Conservation (phyloP, 2,888 invertebrate species). For the Polydrusus tereticollis region DNA sequence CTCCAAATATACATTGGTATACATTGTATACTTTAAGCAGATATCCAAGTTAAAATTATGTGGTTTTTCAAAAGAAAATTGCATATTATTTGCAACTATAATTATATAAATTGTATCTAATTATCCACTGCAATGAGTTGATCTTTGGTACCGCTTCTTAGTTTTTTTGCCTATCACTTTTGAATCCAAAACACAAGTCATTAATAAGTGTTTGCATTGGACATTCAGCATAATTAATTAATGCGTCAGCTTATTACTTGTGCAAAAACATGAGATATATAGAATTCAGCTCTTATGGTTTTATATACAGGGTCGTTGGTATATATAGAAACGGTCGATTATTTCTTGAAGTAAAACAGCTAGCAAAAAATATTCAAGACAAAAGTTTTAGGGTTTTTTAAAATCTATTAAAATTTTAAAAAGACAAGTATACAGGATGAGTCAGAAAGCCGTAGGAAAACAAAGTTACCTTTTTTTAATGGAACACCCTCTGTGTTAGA, state of each 20-base stretch:
- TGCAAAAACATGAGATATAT: neutral
- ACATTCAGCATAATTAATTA: neutral
- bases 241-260: neutral
- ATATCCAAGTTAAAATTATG: neutral
- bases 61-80: neutral
- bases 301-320: too few relatives aligned
- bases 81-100: neutral
- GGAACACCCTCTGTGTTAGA: too few relatives aligned
- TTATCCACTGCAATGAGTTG: constrained; percentile 2
- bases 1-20: too few relatives aligned
- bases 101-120: constrained; percentile 14
- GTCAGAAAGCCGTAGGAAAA: too few relatives aligned
- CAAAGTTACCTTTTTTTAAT: too few relatives aligned
- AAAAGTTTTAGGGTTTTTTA: too few relatives aligned
- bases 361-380: too few relatives aligned
- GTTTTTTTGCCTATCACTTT: neutral
- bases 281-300: neutral
- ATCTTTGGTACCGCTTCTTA: constrained; percentile 14
- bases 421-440: too few relatives aligned
- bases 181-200: neutral
- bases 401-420: too few relatives aligned
- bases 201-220: neutral
- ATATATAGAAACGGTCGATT: too few relatives aligned
- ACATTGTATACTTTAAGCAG: too few relatives aligned
- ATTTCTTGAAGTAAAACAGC: too few relatives aligned